Evolutionary conservation across 2,888 invertebrate genomes (phyloP).

Genomic region (Piscicola geometra): DNA sequence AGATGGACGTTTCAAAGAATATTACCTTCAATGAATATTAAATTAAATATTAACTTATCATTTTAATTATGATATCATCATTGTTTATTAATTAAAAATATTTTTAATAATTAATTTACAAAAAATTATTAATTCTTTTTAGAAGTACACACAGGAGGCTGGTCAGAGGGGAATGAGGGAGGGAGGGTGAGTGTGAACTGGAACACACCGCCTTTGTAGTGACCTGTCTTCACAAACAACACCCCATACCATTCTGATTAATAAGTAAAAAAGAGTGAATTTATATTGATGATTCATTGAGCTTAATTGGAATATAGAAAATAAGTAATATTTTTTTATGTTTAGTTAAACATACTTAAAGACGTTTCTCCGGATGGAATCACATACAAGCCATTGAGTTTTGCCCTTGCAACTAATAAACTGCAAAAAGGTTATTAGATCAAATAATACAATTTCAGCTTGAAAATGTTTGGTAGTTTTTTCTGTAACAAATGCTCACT

Average conservation of each 20-base stretch:
- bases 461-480: too few relatives aligned
- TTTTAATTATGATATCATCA: not conserved
- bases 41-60: not conserved
- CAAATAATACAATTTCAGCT: too few relatives aligned
- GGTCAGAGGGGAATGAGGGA: conserved; percentile 78
- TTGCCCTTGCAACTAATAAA: conserved; percentile 63
- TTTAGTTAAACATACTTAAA: conserved; percentile 49
- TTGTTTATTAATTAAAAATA: not conserved
- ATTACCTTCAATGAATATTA: not conserved
- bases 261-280: not conserved
- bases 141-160: conserved; percentile 76
- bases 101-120: not conserved
- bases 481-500: conserved; percentile 24
- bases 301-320: too few relatives aligned
- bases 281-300: too few relatives aligned
- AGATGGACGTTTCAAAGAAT: not conserved
- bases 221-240: conserved; percentile 79
- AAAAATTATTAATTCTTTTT: conserved; percentile 12
- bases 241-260: conserved; percentile 80
- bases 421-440: conserved; percentile 10
- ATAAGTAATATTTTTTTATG: too few relatives aligned
- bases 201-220: conserved; percentile 83
- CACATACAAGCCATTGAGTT: conserved; percentile 81
- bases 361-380: conserved; percentile 70
- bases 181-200: conserved; percentile 81